Evolutionary conservation across 2,888 invertebrate genomes (phyloP).

Genomic region (Xylocampa areola): DNA sequence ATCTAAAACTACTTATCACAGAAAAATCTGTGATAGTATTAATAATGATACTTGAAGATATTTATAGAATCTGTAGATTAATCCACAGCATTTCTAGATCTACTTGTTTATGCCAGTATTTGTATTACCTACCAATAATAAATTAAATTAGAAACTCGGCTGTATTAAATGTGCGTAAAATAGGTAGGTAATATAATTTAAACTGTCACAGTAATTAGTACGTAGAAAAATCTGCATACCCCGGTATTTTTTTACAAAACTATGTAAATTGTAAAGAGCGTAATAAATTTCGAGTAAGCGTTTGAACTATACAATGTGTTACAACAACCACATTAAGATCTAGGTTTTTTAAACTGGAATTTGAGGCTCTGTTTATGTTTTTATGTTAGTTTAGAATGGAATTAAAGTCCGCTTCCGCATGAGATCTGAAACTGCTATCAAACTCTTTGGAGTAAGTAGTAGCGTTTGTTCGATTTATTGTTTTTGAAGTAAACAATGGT

Average conservation of each 20-base stretch:
- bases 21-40: too few species aligned
- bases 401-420: conserved; percentile 32
- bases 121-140: too few species aligned
- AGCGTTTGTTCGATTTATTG: conserved; percentile 5
- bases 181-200: conserved; percentile 2
- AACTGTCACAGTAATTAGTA: conserved; percentile 7
- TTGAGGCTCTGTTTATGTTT: conserved; percentile 26
- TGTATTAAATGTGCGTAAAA: not conserved
- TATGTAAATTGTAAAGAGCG: conserved; percentile 27
- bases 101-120: too few species aligned
- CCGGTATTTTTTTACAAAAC: conserved; percentile 11
- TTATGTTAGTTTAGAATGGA: conserved; percentile 21
- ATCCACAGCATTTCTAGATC: too few species aligned
- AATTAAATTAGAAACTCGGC: not conserved
- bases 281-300: conserved; percentile 34
- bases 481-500: conserved; percentile 15
- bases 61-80: too few species aligned
- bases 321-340: conserved; percentile 41
- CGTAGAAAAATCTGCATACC: conserved; percentile 7
- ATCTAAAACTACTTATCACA: too few species aligned
- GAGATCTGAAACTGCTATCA: conserved; percentile 12
- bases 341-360: conserved; percentile 42
- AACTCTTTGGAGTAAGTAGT: conserved; percentile 19
- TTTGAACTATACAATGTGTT: conserved; percentile 41
- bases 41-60: too few species aligned